Percentiles rank a stretch among this genome's conserved stretches.
Evolutionary conservation across 2,113 vertebrate genomes (phyloP).

Genomic region (Diadophis punctatus): DNA sequence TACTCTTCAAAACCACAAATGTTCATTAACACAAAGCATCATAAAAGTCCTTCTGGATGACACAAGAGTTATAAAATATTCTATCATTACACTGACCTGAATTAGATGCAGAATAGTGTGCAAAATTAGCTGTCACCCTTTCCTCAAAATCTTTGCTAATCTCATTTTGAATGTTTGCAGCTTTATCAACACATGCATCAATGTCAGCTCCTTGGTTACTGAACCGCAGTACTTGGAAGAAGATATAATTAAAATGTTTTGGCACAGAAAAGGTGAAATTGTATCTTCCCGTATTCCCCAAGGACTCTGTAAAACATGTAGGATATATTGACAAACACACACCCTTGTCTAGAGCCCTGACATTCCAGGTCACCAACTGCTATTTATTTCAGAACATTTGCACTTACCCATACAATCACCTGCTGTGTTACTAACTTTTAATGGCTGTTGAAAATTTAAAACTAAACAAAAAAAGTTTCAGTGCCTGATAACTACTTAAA

Average conservation of each 20-base stretch:
- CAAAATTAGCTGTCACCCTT: conserved; percentile 99
- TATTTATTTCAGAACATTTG: conserved; percentile 84
- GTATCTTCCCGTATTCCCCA: conserved; percentile 83
- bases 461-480: conserved; percentile 47
- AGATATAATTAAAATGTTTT: conserved; percentile 99
- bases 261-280: conserved; percentile 92
- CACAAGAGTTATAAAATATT: conserved; percentile 86
- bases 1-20: conserved; percentile 48
- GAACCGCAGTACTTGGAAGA: conserved; percentile 94
- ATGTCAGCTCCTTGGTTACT: conserved; percentile 99
- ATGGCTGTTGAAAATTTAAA: conserved; percentile 64
- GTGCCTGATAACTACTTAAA: conserved; percentile 43
- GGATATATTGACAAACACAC: conserved; percentile 86
- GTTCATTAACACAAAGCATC: conserved; percentile 61
- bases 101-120: conserved; percentile 93
- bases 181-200: conserved; percentile 99
- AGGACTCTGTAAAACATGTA: conserved; percentile 84
- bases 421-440: conserved; percentile 73
- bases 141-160: conserved; percentile 99
- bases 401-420: conserved; percentile 67
- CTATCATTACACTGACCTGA: conserved; percentile 92
- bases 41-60: conserved; percentile 72
- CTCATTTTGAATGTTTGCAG: conserved; percentile 99
- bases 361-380: conserved; percentile 76
- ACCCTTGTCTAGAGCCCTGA: conserved; percentile 75